Conservation (phyloP, 2,797 vertebrate species). For the Esox lucius region DNA sequence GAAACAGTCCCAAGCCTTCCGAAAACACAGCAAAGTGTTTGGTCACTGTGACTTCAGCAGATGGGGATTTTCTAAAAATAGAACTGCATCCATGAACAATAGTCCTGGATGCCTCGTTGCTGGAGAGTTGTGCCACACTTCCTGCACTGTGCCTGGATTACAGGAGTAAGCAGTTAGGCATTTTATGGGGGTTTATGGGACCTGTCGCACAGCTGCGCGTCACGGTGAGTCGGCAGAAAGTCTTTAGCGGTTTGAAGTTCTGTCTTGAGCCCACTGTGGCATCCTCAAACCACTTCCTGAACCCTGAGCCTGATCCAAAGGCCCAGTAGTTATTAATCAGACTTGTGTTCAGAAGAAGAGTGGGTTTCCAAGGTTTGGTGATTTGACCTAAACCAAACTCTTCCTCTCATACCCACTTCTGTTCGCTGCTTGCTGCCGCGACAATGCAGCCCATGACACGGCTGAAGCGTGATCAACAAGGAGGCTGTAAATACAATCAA, state of each 20-base stretch:
- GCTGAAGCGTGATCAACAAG: conserved; percentile 33
- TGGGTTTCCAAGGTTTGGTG: too few species aligned
- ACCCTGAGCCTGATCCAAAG: too few species aligned
- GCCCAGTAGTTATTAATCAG: too few species aligned
- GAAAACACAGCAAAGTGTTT: conserved; percentile 59
- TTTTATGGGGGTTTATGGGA: conserved; percentile 39
- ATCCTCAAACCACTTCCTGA: too few species aligned
- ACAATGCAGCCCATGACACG: conserved; percentile 23
- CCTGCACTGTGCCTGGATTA: conserved; percentile 55
- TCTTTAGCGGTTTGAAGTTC: too few species aligned
- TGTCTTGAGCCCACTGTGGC: too few species aligned
- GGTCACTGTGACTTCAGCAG: conserved; percentile 56
- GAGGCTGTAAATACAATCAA: conserved; percentile 47
- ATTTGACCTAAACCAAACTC: background rate
- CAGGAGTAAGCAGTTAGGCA: conserved; percentile 36
- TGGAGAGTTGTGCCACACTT: conserved; percentile 47
- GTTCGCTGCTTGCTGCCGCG: conserved; percentile 42
- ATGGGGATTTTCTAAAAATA: conserved; percentile 62
- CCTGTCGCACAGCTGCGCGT: conserved; percentile 56
- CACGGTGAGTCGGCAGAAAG: background rate
- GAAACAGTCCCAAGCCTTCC: conserved; percentile 55
- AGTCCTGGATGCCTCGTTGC: conserved; percentile 51
- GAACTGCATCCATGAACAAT: conserved; percentile 63
- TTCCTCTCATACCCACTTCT: conserved; percentile 32
- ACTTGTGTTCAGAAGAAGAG: too few species aligned